Evolutionary conservation across 2,113 vertebrate genomes (phyloP).

Genomic region (Heteronetta atricapilla): DNA sequence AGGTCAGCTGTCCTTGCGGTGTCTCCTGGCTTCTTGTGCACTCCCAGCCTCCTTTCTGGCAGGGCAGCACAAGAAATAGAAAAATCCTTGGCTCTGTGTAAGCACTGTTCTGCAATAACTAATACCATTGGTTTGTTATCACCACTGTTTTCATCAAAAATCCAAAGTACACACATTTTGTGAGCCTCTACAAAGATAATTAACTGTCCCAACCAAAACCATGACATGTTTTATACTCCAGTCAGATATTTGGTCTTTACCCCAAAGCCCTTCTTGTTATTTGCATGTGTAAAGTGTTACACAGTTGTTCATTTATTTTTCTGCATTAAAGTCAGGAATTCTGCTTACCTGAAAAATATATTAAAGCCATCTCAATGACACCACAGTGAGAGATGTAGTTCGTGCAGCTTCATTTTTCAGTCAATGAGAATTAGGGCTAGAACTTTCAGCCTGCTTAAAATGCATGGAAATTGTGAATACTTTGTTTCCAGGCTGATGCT

Average conservation of each 20-base stretch:
- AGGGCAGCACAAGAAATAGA: no score
- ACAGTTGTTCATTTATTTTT: neutral
- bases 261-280: neutral
- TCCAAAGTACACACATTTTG: no score
- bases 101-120: no score
- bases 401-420: neutral
- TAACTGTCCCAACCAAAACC: no score
- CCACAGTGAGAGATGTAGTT: neutral
- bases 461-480: constrained; percentile 24
- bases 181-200: no score
- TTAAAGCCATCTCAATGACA: neutral
- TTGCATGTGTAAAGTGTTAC: neutral
- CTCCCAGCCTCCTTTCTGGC: no score
- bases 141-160: no score
- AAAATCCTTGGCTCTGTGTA: no score
- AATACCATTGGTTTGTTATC: no score
- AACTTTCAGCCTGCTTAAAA: constrained; percentile 40
- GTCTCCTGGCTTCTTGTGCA: no score
- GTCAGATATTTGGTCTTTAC: neutral
- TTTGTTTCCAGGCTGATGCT: constrained; percentile 7
- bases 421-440: constrained; percentile 10
- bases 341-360: neutral
- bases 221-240: neutral
- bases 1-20: no score
- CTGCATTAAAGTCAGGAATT: neutral